phyloP scores from a whole-genome alignment of 2,113 vertebrate species.

The Cottus gobio region DNA sequence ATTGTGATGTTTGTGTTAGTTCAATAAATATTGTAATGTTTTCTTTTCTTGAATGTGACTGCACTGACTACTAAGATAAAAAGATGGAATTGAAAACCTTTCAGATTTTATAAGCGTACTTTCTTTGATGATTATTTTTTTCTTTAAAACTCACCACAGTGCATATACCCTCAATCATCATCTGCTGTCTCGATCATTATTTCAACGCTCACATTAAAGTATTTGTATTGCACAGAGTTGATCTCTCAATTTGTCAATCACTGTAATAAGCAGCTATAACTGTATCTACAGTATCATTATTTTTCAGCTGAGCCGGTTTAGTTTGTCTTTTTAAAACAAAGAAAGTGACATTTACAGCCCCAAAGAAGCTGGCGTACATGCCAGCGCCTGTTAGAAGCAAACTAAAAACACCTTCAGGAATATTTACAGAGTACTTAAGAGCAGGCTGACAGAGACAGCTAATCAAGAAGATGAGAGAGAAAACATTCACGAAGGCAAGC shows the following conservation, averaged over 20 bases:
- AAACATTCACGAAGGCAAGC: conserved; percentile 48
- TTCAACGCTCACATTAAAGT: conserved; percentile 24
- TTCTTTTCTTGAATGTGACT: conserved; percentile 15
- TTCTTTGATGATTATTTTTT: conserved; percentile 22
- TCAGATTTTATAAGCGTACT: conserved; percentile 3
- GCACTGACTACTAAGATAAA: conserved; percentile 7
- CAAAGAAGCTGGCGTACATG: conserved; percentile 31
- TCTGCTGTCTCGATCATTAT: conserved; percentile 30
- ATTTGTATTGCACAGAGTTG: conserved; percentile 30
- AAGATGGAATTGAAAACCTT: conserved; percentile 18
- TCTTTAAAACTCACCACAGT: neutral
- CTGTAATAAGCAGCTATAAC: conserved; percentile 46
- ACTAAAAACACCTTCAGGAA: conserved; percentile 69
- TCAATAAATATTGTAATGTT: neutral
- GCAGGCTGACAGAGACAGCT: conserved; percentile 62
- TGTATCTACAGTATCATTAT: conserved; percentile 53
- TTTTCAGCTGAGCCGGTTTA: conserved; percentile 39
- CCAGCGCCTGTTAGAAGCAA: conserved; percentile 51
- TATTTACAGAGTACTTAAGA: conserved; percentile 67
- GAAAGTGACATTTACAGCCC: conserved; percentile 55
- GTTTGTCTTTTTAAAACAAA: conserved; percentile 63
- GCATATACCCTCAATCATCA: conserved; percentile 26
- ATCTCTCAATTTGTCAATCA: conserved; percentile 60
- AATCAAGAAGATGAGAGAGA: conserved; percentile 68
- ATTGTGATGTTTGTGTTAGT: neutral